These are phyloP conservation scores for Sepioteuthis lessoniana DNA, from an alignment of 2,888 invertebrate species.

Conservation along the genomic window DNA sequence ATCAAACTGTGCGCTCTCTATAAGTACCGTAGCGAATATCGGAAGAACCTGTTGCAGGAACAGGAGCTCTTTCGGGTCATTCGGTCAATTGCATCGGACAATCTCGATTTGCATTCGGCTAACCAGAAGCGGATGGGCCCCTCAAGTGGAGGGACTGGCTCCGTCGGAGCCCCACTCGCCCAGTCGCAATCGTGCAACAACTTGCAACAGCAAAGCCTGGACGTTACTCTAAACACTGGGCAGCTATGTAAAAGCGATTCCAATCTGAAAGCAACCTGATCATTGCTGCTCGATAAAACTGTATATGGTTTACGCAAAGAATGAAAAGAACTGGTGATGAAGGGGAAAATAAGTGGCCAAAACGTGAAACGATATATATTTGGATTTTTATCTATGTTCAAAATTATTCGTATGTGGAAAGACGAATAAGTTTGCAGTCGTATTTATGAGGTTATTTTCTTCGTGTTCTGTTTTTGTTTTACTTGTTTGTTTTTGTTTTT, in stretches of 20 bases:
- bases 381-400: background rate
- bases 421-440: background rate
- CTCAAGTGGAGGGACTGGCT: background rate
- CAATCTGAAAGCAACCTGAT: conserved; percentile 34
- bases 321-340: background rate
- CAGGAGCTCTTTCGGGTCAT: conserved; percentile 47
- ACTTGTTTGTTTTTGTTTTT: too few species aligned
- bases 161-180: background rate
- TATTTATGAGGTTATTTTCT: background rate
- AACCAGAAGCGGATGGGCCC: background rate
- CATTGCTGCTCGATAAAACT: background rate
- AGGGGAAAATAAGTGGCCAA: background rate
- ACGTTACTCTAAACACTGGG: conserved; percentile 12
- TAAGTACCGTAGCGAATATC: conserved; percentile 48
- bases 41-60: conserved; percentile 39
- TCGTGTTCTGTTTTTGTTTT: background rate
- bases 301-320: background rate
- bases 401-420: background rate
- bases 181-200: conserved; percentile 42
- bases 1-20: conserved; percentile 64
- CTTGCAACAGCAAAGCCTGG: background rate
- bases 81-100: conserved; percentile 37
- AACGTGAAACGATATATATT: background rate
- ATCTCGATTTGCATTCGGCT: conserved; percentile 34
- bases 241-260: conserved; percentile 40